Base-by-base conservation (phyloP, 2,888 invertebrate species). In the Thysanoteuthis rhombus region DNA sequence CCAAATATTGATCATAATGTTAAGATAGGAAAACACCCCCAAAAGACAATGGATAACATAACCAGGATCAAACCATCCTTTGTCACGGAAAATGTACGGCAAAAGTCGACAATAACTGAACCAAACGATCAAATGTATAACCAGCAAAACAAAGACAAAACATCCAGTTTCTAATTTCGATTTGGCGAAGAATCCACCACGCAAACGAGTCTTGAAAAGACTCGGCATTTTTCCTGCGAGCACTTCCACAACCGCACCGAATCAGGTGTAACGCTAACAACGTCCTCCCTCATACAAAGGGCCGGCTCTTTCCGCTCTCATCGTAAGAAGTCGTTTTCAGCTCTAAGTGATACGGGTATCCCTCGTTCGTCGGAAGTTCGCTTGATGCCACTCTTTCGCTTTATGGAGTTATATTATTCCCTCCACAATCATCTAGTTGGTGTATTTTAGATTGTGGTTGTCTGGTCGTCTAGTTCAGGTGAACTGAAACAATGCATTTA, bases 1-100 rank as follows among this genome's bases (percentile, higher is more conserved):
- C 92, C 98, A 97, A 96, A 98, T 98, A 96, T 99, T 99, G 0
- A 98, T 98, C 93, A 98, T 97, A 47, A 99, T 97, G 96, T 99
- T 99, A 90, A 98, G 97, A 95, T 98, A 97, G 0, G 99, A 97
- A 96, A 98, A 98, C 89, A 98, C 97, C 90, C 98, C 98, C 95
- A 97, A 97, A 38, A 97, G 96, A 96, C 98, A 98, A 97, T 98
- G 98, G 93, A 16, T n/a, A 36, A 75, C 36, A 36, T n/a, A 75
- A n/a, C n/a, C n/a, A n/a, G 12, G 1, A 1, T 75, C n/a, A 2
- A n/a, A 36, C n/a, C 75, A 36, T n/a, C 36, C n/a, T 36, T 75
- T 12, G 4, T 36, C n/a, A n/a, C n/a, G 12, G 36, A 16, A 75
- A n/a, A 75, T 12, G 12, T 75, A 19, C n/a, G 75, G 75, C 16